phyloP scores from a whole-genome alignment of 2,113 vertebrate genomes.

The Apteryx mantelli region DNA sequence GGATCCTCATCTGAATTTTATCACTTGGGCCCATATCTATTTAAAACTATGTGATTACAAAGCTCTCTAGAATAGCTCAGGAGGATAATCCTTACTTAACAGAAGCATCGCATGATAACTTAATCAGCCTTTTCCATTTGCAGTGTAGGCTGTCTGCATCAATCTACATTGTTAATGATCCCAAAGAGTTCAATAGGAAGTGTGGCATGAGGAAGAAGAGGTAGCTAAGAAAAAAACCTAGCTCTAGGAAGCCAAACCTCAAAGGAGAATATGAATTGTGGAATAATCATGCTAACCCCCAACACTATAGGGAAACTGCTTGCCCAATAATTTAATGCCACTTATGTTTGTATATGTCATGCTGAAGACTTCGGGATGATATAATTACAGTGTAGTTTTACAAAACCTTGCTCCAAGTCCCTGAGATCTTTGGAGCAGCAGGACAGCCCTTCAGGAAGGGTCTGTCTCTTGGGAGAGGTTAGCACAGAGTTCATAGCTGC shows the following conservation, averaged over 20 bases:
- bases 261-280: not conserved
- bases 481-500: not conserved
- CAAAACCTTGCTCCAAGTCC: not conserved
- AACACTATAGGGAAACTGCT: not conserved
- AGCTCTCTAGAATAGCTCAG: slow-evolving; percentile 34
- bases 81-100: slow-evolving; percentile 47
- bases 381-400: not conserved
- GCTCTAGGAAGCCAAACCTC: not conserved
- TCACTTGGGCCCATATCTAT: not conserved
- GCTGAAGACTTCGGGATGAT: not conserved
- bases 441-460: not conserved
- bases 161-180: slow-evolving; percentile 56
- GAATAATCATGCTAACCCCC: not conserved
- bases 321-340: not conserved
- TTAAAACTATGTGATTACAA: slow-evolving; percentile 36
- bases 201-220: not conserved
- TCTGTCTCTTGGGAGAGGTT: not conserved
- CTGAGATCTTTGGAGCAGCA: not conserved
- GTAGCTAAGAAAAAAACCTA: not conserved
- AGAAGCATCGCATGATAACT: not conserved
- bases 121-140: slow-evolving; percentile 53
- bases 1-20: not conserved
- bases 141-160: slow-evolving; percentile 24
- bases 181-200: not conserved
- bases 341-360: not conserved